Evolutionary conservation across 2,797 vertebrate genomes (phyloP).

Genomic region (Coregonus sp.): DNA sequence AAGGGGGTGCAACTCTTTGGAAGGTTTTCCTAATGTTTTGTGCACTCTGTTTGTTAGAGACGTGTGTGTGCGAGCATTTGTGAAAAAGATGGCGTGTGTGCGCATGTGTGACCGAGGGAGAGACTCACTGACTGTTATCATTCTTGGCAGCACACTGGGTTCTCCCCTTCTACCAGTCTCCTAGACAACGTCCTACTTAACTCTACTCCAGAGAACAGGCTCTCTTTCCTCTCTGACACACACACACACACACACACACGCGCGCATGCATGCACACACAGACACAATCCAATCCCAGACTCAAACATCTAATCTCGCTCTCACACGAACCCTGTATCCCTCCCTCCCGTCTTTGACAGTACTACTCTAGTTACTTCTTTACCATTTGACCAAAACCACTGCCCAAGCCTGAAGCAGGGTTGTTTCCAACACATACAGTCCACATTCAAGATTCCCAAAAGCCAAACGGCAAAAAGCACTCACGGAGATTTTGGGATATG

Average conservation of each 20-base stretch:
- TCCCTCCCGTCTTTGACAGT: neutral
- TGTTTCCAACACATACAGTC: too few species aligned
- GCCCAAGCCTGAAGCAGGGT: too few species aligned
- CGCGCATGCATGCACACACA: neutral
- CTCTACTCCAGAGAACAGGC: slow-evolving; percentile 42
- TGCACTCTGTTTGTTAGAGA: neutral
- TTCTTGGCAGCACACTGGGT: slow-evolving; percentile 52
- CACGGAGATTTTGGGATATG: too few species aligned
- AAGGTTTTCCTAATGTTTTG: too few species aligned
- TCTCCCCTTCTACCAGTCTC: slow-evolving; percentile 63
- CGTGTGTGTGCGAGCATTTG: slow-evolving; percentile 5
- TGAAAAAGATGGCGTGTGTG: neutral
- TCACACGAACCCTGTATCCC: neutral
- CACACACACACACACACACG: too few species aligned
- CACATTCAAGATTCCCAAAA: too few species aligned
- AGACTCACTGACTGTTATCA: slow-evolving; percentile 48
- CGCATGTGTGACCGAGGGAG: slow-evolving; percentile 13
- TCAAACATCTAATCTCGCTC: neutral
- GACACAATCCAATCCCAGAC: neutral
- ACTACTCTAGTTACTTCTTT: neutral
- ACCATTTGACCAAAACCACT: too few species aligned
- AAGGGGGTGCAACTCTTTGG: too few species aligned
- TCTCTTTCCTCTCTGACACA: neutral
- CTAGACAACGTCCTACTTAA: slow-evolving; percentile 73
- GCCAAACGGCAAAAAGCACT: too few species aligned